These are phyloP conservation scores for Glaucopsyche alexis DNA, from an alignment of 2,888 invertebrate genomes.

Conservation along the genomic window DNA sequence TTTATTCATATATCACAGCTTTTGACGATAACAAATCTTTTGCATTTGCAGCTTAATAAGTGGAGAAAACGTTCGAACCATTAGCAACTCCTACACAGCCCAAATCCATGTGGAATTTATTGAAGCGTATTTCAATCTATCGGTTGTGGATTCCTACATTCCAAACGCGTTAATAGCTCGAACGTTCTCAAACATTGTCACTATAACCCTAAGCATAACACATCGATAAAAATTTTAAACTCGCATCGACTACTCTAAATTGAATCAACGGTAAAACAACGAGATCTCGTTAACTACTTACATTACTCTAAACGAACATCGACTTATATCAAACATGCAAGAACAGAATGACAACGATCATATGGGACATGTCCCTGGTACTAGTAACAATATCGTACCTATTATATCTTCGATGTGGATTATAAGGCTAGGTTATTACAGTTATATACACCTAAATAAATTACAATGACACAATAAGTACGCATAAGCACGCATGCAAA, in stretches of 20 bases:
- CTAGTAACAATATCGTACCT: conserved; percentile 56
- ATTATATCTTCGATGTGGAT: conserved; percentile 74
- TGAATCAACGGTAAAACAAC: conserved; percentile 59
- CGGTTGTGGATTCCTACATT: conserved; percentile 35
- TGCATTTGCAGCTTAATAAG: conserved; percentile 76
- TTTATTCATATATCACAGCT: conserved; percentile 78
- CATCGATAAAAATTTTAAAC: conserved; percentile 65
- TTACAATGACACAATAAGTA: conserved; percentile 70
- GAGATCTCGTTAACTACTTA: conserved; percentile 56
- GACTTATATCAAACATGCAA: conserved; percentile 74
- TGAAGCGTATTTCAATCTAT: background rate
- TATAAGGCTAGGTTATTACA: conserved; percentile 75
- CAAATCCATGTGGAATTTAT: conserved; percentile 7
- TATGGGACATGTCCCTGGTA: conserved; percentile 36
- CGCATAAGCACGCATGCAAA: conserved; percentile 79
- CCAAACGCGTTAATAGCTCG: conserved; percentile 60
- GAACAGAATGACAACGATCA: conserved; percentile 57
- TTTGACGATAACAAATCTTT: conserved; percentile 80
- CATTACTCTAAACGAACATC: conserved; percentile 65
- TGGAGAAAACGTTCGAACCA: conserved; percentile 76
- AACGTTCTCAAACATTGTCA: conserved; percentile 68
- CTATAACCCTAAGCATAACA: conserved; percentile 74
- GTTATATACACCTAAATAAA: conserved; percentile 70
- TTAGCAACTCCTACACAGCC: conserved; percentile 47
- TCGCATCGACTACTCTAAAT: conserved; percentile 57